Percentiles rank a stretch among this genome's conserved stretches.
Evolutionary conservation across 1,140 invertebrate species (phyloP).

Genomic region (Ceratina australensis): DNA sequence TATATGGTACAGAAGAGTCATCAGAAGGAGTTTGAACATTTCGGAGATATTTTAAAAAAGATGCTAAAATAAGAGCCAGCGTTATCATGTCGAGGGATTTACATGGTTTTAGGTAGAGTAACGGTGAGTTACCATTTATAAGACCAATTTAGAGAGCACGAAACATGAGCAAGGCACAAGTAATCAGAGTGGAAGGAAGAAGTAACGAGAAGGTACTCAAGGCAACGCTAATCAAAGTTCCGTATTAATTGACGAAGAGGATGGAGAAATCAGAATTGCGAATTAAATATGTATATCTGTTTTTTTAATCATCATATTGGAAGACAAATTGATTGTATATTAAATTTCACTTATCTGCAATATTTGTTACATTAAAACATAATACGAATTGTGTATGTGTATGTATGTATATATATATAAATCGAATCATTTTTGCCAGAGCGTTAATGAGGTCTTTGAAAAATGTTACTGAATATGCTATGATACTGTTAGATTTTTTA

Average conservation of each 20-base stretch:
- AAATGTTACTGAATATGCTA: background rate
- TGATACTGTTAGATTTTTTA: conserved; percentile 15
- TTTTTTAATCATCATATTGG: conserved; percentile 20
- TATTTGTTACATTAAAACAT: background rate
- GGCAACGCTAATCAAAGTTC: background rate
- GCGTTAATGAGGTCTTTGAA: background rate
- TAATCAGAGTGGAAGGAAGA: too few species aligned
- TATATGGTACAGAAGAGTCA: conserved; percentile 72
- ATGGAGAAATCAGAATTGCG: background rate
- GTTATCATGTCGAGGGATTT: too few species aligned
- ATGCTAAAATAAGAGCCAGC: conserved; percentile 64
- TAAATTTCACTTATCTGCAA: conserved; percentile 18
- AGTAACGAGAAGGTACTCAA: too few species aligned
- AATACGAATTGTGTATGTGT: too few species aligned
- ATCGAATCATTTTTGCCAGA: background rate
- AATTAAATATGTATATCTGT: background rate
- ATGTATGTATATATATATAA: too few species aligned
- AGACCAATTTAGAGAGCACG: too few species aligned
- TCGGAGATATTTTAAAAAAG: conserved; percentile 69
- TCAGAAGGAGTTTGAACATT: conserved; percentile 67
- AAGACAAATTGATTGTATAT: conserved; percentile 46
- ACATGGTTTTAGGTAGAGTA: too few species aligned
- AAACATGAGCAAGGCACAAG: too few species aligned
- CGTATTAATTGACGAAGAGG: background rate
- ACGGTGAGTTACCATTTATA: too few species aligned